These are phyloP conservation scores for Corythaeola cristata DNA, from an alignment of 2,113 vertebrate species.

Conservation along the genomic window DNA sequence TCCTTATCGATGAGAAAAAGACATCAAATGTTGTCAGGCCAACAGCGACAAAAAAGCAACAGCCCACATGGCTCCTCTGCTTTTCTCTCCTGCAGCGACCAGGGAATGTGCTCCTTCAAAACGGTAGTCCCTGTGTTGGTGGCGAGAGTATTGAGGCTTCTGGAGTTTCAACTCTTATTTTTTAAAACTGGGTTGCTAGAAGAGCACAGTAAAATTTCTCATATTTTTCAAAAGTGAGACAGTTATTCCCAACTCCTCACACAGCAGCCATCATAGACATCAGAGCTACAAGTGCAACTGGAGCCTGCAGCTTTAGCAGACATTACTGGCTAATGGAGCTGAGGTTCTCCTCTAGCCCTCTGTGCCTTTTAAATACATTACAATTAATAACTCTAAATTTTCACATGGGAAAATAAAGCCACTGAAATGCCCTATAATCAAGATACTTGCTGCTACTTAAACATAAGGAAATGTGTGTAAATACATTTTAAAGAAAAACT, in stretches of 20 bases:
- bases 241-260: background rate
- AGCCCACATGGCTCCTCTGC: background rate
- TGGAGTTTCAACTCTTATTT: background rate
- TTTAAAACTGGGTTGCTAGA: background rate
- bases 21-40: background rate
- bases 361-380: background rate
- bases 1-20: background rate
- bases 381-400: constrained; percentile 5
- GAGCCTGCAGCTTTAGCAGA: background rate
- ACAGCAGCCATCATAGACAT: background rate
- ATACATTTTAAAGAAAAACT: background rate
- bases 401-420: background rate
- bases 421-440: background rate
- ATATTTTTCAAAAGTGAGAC: background rate
- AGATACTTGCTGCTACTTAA: background rate
- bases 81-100: background rate
- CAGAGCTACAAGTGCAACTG: background rate
- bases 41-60: background rate
- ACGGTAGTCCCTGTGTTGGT: rapidly evolving
- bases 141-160: background rate
- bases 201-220: background rate
- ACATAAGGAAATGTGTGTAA: background rate
- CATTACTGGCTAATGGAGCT: background rate
- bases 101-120: rapidly evolving
- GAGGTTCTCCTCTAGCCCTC: background rate